These are phyloP conservation scores for Glossosoma conforme DNA, from an alignment of 1,140 invertebrate genomes.

Conservation along the genomic window DNA sequence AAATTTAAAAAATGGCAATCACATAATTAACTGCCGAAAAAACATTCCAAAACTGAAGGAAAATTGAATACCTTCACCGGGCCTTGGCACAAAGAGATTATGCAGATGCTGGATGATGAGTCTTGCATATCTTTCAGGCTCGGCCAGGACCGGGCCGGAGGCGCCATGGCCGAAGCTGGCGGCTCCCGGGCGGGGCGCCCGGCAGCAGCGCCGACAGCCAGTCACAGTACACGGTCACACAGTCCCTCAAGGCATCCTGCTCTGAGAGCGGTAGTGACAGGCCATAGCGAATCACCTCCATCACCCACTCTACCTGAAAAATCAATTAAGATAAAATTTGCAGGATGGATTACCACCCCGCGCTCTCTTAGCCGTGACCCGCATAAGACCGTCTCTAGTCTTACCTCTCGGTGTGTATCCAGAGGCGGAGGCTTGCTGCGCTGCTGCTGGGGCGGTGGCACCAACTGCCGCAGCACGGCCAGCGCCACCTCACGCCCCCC, in stretches of 20 bases:
- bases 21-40: no score
- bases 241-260: slow-evolving; percentile 92
- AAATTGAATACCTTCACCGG: slow-evolving; percentile 73
- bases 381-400: no score
- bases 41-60: no score
- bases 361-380: no score
- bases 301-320: slow-evolving; percentile 73
- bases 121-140: slow-evolving; percentile 87
- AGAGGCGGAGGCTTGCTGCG: slow-evolving; percentile 66
- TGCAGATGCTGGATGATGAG: slow-evolving; percentile 91
- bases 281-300: slow-evolving; percentile 92
- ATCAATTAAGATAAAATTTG: no score
- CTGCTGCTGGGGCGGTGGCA: slow-evolving; percentile 70
- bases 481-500: slow-evolving; percentile 77
- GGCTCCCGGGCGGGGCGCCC: slow-evolving; percentile 71
- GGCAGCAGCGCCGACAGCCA: slow-evolving; percentile 88
- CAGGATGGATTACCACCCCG: no score
- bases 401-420: slow-evolving; percentile 70
- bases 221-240: slow-evolving; percentile 95
- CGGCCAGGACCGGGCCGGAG: slow-evolving; percentile 81
- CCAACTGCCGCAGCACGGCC: slow-evolving; percentile 77
- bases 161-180: slow-evolving; percentile 66
- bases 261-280: slow-evolving; percentile 83
- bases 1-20: no score
- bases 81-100: slow-evolving; percentile 92